phyloP scores from a whole-genome alignment of 2,888 invertebrate species.

The Fragum whitleyi region DNA sequence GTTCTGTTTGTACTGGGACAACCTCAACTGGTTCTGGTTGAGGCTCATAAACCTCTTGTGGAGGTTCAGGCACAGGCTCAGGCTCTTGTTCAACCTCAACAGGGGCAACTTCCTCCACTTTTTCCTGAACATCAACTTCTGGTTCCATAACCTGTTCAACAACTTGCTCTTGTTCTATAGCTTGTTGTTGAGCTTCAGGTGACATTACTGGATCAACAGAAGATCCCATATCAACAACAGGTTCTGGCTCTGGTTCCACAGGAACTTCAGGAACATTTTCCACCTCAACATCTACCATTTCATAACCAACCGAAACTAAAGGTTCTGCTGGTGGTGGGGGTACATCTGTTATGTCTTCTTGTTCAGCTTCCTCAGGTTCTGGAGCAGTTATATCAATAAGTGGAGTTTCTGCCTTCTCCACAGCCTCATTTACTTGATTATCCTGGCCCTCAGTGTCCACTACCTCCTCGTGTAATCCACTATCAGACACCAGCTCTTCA shows the following conservation, averaged over 20 bases:
- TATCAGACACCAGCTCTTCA: conserved; percentile 63
- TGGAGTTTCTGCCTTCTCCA: conserved; percentile 38
- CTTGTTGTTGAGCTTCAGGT: conserved; percentile 28
- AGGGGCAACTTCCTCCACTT: conserved; percentile 10
- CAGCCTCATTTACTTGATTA: conserved; percentile 49
- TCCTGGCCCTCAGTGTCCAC: conserved; percentile 49
- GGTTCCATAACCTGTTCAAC: conserved; percentile 14
- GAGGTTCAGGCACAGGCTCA: conserved; percentile 26
- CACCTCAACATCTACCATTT: conserved; percentile 3
- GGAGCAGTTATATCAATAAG: conserved; percentile 52
- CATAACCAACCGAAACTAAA: conserved; percentile 16
- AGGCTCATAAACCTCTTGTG: conserved; percentile 13
- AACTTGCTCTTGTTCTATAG: conserved; percentile 25
- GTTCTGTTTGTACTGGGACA: conserved; percentile 11
- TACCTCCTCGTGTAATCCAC: conserved; percentile 53
- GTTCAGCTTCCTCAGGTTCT: conserved; percentile 10
- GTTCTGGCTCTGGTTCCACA: conserved; percentile 15
- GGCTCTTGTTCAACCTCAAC: conserved; percentile 32
- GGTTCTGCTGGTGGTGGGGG: conserved; percentile 8
- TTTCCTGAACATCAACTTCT: conserved; percentile 17
- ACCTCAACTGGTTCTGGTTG: conserved; percentile 25
- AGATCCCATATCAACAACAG: conserved; percentile 22
- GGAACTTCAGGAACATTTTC: conserved; percentile 11
- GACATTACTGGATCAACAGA: conserved; percentile 20
- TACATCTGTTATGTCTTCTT: conserved; percentile 15